phyloP scores from a whole-genome alignment of 2,113 vertebrate species.

The Microtus montanus region DNA sequence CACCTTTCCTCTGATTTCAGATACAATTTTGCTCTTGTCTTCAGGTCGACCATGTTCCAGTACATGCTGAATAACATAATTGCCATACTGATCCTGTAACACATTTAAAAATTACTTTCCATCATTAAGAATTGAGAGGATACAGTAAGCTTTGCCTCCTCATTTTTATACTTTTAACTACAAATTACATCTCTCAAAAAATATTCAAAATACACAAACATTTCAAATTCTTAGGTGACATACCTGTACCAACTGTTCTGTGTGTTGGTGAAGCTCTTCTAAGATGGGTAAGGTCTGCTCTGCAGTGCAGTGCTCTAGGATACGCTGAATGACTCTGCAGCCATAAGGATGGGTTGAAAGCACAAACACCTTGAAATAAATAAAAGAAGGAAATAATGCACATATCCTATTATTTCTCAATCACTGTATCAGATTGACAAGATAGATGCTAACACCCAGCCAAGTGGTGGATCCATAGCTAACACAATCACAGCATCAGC shows the following conservation, averaged over 20 bases:
- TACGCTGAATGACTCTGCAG: conserved; percentile 97
- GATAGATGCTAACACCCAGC: background rate
- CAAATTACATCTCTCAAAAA: background rate
- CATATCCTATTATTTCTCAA: conserved; percentile 14
- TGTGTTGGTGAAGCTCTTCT: conserved; percentile 96
- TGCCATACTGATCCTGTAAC: conserved; percentile 97
- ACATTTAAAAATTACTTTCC: conserved; percentile 63
- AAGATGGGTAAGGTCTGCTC: conserved; percentile 96
- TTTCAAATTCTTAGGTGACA: background rate
- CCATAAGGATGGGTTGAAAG: conserved; percentile 98
- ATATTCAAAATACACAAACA: background rate
- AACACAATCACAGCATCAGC: background rate
- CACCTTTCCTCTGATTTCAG: conserved; percentile 97
- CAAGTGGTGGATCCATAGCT: background rate
- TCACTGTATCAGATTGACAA: background rate
- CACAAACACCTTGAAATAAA: conserved; percentile 92
- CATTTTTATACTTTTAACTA: conserved; percentile 9
- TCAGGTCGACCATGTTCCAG: conserved; percentile 97
- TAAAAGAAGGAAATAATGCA: conserved; percentile 21
- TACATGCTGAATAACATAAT: conserved; percentile 99
- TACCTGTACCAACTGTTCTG: conserved; percentile 97
- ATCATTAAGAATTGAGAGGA: background rate
- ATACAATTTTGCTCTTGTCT: conserved; percentile 99
- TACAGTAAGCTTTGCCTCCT: background rate
- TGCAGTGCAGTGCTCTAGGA: conserved; percentile 96